Evolutionary conservation across 2,797 vertebrate species (phyloP).

Genomic region (Schizopygopsis pylzovi): DNA sequence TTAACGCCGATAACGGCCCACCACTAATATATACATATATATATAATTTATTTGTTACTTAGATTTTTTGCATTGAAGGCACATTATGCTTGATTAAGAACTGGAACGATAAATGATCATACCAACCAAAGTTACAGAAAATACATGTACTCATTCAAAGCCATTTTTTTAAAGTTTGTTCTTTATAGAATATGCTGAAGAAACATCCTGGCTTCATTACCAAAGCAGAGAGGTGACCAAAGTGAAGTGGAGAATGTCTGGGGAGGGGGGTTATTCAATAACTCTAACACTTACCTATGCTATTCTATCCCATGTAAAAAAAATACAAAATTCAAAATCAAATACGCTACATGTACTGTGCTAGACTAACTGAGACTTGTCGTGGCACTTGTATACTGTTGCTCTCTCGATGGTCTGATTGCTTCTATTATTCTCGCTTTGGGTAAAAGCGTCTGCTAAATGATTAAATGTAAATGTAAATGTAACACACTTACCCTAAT

Average conservation of each 20-base stretch:
- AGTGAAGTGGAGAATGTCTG: background rate
- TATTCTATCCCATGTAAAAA: too few relatives aligned
- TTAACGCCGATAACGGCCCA: too few relatives aligned
- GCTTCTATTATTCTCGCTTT: too few relatives aligned
- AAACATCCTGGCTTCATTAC: slow-evolving; percentile 61
- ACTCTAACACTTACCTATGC: background rate
- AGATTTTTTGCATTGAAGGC: background rate
- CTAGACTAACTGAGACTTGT: too few relatives aligned
- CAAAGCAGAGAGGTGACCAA: slow-evolving; percentile 46
- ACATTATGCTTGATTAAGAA: background rate
- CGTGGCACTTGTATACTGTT: too few relatives aligned
- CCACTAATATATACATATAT: too few relatives aligned
- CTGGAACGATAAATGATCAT: background rate
- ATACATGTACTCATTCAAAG: background rate
- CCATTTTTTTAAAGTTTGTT: background rate
- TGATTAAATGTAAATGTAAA: too few relatives aligned
- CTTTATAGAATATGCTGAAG: slow-evolving; percentile 22
- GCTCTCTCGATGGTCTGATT: too few relatives aligned
- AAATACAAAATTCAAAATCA: too few relatives aligned
- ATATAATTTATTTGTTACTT: too few relatives aligned
- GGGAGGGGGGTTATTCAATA: slow-evolving; percentile 51
- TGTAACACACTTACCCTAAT: slow-evolving; percentile 53
- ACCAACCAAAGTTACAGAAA: background rate
- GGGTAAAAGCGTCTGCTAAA: too few relatives aligned
- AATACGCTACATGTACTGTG: too few relatives aligned